Evolutionary conservation across 2,797 vertebrate genomes (phyloP), one percentile per base, ranked within the genome.

Genomic region (Petrocephalus schoutedeni): DNA sequence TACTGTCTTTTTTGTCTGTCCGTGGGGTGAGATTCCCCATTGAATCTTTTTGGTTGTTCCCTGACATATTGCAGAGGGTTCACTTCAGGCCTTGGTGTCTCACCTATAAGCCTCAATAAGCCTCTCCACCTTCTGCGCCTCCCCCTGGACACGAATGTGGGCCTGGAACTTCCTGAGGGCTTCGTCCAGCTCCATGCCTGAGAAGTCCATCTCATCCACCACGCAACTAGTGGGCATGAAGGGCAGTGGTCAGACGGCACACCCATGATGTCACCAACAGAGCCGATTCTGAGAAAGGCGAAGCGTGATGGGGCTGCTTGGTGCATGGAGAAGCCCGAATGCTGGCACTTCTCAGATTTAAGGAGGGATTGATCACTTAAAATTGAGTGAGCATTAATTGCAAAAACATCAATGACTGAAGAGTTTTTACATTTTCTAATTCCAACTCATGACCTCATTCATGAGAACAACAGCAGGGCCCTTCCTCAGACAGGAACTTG

Each of bases 131-230:
- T 99, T 99, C 95, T 99, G 98, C 0, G 98, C 98, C 91, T 99
- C 98, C 21, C 98, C 98, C 92, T 99, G 98, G 86, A 99, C 98
- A 87, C 98, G 97, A 91, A 99, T 99, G 92, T 99, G 98, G 59
- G 98, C 98, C 95, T 99, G 98, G 94, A 99, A 99, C 93, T 98
- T 99, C 92, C 98, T 95, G 92, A 99, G 97, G 51, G 98, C 98
- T 93, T 99, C 98, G 86, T 99, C 98, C 92, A 99, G 95, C 94
- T 99, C 98, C 98, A 97, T 98, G 89, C 96, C 92, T 23, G 97
- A 97, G 94, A 99, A 99, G 93, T 99, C 98, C 97, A 99, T 98
- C 93, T 99, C 98, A 88, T 99, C 98, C 36, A 99, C 98, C 90
- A 98, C 97, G 21, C 97, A 98, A 92, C 97, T 97, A 92, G 45